Percentiles rank a stretch among this genome's conserved stretches.
These are phyloP conservation scores for Volucella zonaria DNA, from an alignment of 2,888 invertebrate genomes.

Conservation along the genomic window DNA sequence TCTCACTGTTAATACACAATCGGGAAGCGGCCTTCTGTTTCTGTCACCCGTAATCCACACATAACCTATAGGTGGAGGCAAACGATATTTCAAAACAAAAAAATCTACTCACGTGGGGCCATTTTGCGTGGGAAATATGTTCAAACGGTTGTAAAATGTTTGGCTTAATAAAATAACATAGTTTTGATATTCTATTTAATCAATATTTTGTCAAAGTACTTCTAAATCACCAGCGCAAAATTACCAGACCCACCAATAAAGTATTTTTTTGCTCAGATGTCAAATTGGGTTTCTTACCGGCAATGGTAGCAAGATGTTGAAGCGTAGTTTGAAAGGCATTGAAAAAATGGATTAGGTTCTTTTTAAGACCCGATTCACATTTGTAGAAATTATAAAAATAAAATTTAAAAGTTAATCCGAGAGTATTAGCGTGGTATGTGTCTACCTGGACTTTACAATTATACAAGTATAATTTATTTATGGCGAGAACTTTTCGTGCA, in stretches of 20 bases:
- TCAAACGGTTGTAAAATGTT: constrained; percentile 16
- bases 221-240: constrained; percentile 44
- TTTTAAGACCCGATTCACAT: background rate
- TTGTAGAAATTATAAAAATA: background rate
- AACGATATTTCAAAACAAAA: constrained; percentile 51
- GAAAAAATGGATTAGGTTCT: background rate
- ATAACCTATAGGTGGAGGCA: constrained; percentile 74
- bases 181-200: constrained; percentile 29
- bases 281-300: constrained; percentile 22
- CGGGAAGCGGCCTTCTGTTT: constrained; percentile 78
- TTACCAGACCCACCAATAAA: constrained; percentile 17
- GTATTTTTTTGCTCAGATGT: constrained; percentile 54
- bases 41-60: constrained; percentile 63
- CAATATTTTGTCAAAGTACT: constrained; percentile 37
- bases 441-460: too few relatives aligned
- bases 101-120: constrained; percentile 75
- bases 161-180: constrained; percentile 48
- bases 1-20: constrained; percentile 38
- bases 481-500: too few relatives aligned
- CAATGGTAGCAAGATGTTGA: background rate
- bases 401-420: too few relatives aligned
- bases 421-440: too few relatives aligned
- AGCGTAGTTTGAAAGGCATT: background rate
- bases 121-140: constrained; percentile 46
- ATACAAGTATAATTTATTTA: too few relatives aligned